phyloP scores from a whole-genome alignment of 2,888 invertebrate species.

The Rhingia campestris region DNA sequence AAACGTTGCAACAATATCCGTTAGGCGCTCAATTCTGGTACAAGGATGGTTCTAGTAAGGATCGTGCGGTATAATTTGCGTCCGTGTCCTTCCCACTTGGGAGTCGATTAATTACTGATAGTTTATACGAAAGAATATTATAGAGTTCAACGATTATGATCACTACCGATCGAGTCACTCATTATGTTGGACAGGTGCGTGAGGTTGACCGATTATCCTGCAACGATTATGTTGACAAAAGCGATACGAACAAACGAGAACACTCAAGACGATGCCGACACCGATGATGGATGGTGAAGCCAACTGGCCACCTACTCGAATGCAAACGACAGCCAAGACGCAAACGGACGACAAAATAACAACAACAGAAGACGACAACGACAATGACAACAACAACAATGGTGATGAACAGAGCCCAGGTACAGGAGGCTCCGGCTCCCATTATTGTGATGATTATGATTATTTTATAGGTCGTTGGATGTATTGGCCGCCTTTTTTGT shows the following conservation, averaged over 20 bases:
- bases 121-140: conserved; percentile 18
- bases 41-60: not conserved
- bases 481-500: conserved; percentile 70
- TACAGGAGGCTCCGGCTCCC: conserved; percentile 58
- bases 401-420: conserved; percentile 56
- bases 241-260: conserved; percentile 20
- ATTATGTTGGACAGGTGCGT: conserved; percentile 30
- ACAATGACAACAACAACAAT: conserved; percentile 47
- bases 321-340: conserved; percentile 43
- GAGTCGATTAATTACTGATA: conserved; percentile 62
- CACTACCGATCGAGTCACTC: conserved; percentile 49
- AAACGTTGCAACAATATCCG: conserved; percentile 27
- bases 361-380: conserved; percentile 38
- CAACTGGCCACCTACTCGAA: conserved; percentile 25
- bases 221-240: conserved; percentile 7
- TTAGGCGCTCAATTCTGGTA: conserved; percentile 20
- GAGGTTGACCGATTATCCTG: conserved; percentile 41
- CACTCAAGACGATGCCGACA: conserved; percentile 12
- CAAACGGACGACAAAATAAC: conserved; percentile 43
- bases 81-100: conserved; percentile 31
- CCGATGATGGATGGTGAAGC: not conserved
- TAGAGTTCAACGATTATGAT: conserved; percentile 51
- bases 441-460: conserved; percentile 69
- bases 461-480: conserved; percentile 70
- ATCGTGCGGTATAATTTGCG: conserved; percentile 1